Conservation (phyloP, 2,888 invertebrate species). For the Lampropteryx suffumata region DNA sequence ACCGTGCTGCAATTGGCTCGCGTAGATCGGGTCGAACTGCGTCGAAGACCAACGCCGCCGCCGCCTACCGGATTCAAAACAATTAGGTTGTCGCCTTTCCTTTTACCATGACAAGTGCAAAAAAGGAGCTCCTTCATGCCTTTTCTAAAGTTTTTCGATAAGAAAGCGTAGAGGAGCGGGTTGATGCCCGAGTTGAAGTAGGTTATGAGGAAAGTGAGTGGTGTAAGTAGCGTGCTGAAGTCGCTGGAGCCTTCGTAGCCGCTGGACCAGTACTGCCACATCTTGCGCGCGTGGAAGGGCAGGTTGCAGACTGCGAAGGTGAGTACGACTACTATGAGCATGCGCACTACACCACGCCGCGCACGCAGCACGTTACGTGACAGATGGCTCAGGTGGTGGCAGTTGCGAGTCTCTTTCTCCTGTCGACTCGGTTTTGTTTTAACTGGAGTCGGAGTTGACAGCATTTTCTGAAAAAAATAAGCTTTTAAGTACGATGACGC, state of each 20-base stretch:
- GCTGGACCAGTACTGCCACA: constrained; percentile 93
- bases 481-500: too few relatives aligned
- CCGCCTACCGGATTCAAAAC: constrained; percentile 72
- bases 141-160: constrained; percentile 90
- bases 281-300: constrained; percentile 93
- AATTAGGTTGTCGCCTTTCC: constrained; percentile 70
- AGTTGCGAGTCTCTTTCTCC: constrained; percentile 70
- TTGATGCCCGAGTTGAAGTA: constrained; percentile 96
- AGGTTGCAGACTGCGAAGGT: constrained; percentile 95
- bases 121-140: constrained; percentile 92
- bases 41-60: constrained; percentile 62
- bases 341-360: constrained; percentile 92
- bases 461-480: constrained; percentile 40
- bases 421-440: constrained; percentile 60
- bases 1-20: constrained; percentile 81
- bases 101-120: constrained; percentile 77
- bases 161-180: constrained; percentile 94
- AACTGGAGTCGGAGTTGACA: constrained; percentile 39
- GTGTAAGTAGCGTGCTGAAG: constrained; percentile 90
- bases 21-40: constrained; percentile 79
- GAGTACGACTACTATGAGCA: constrained; percentile 94
- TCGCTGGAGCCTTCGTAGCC: constrained; percentile 87
- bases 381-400: constrained; percentile 86
- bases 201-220: constrained; percentile 92
- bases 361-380: constrained; percentile 90